Conservation (phyloP, 2,797 vertebrate genomes). For the Rhinella marina region DNA sequence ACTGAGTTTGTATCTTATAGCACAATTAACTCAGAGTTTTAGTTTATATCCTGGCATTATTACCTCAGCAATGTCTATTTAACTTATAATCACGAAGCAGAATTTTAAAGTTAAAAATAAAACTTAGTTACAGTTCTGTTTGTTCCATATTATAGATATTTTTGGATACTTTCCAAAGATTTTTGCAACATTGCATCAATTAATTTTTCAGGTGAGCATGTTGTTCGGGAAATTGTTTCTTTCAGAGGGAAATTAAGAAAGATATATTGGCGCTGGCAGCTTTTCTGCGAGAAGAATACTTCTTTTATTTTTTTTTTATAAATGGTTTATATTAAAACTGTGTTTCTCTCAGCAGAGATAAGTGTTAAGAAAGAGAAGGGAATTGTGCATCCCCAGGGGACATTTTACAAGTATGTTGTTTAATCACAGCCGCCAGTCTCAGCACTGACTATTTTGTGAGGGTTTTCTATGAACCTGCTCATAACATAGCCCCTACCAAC, state of each 20-base stretch:
- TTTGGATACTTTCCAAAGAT: background rate
- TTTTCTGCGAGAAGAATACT: background rate
- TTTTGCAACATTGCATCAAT: background rate
- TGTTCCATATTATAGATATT: background rate
- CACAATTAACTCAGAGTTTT: too few species aligned
- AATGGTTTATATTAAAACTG: background rate
- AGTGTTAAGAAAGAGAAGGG: background rate
- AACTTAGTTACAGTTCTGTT: background rate
- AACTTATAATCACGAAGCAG: background rate
- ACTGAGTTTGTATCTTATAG: background rate
- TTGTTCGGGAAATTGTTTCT: background rate
- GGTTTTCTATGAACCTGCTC: background rate
- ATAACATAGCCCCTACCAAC: background rate
- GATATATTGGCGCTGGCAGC: background rate
- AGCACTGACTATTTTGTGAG: background rate
- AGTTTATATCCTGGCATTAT: too few species aligned
- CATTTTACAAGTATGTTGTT: background rate
- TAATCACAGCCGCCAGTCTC: background rate
- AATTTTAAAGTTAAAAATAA: too few species aligned
- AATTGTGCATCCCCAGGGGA: background rate
- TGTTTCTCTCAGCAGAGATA: conserved; percentile 2
- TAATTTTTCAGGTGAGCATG: conserved; percentile 7
- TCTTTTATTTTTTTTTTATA: background rate
- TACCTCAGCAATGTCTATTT: background rate
- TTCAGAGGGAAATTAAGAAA: background rate